Base-by-base conservation (phyloP, 2,888 invertebrate genomes). In the Oscheius myriophilus region DNA sequence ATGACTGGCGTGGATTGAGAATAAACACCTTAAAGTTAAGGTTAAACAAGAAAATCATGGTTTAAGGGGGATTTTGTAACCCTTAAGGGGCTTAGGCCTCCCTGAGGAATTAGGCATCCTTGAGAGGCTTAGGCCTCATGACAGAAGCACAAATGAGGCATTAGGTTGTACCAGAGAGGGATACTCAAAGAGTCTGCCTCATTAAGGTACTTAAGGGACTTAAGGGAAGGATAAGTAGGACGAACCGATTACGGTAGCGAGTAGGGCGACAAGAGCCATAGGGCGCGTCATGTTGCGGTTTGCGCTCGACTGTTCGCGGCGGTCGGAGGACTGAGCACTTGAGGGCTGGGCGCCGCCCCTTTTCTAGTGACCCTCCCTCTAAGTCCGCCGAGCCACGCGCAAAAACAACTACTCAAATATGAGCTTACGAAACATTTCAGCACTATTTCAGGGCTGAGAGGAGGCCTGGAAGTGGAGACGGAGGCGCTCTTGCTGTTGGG, bases 1-100 rank as follows among this genome's bases (percentile, higher is more conserved):
- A 85, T 85, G 18, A 85, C 85, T 9, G 85, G 85, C 41, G 85
- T 85, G 49, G 61, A 61, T 26, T 61, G 61, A 16, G 49, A 45
- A 49, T 46, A 23, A 39, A 61, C 49, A 45, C 49, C 61, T 61
- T 26, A 39, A 61, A 14, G 33, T 11, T 9, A n/a, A 43, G 23
- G 21, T 11, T 21, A 25, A 6, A 6, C 2, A 25, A 25, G 26
- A 26, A 16, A 45, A 23, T 14, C 2, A 16, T n/a, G 55, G 41
- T 14, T 57, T 11, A 16, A 18, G 16, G 23, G 23, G n/a, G n/a
- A n/a, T n/a, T n/a, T n/a, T n/a, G n/a, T n/a, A n/a, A n/a, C n/a
- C 42, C 21, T 18, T 11, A 57, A 57, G 6, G 33, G 33, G 33
- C 6, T 25, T 39, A 55, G 18, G 39, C n/a, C n/a, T n/a, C n/a